A percentile compares a stretch with the other conserved stretches of the same genome.
phyloP scores from a whole-genome alignment of 2,797 vertebrate species.

The Tapera naevia region DNA sequence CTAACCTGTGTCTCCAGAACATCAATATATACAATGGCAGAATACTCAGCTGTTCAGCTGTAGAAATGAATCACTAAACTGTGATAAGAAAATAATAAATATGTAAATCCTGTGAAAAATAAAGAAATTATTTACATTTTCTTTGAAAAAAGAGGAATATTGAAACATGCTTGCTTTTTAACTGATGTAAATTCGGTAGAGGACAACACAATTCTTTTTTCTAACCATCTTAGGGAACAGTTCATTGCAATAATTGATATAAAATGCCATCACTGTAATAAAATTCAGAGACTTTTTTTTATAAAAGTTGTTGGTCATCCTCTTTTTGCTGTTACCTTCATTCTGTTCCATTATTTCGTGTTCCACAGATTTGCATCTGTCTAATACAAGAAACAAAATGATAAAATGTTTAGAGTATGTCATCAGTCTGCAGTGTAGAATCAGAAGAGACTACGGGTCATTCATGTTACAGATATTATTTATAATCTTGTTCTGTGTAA shows the following conservation, averaged over 20 bases:
- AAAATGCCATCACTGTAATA: constrained; percentile 95
- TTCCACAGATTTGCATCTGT: constrained; percentile 84
- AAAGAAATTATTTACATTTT: constrained; percentile 86
- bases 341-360: constrained; percentile 81
- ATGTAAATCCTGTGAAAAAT: constrained; percentile 93
- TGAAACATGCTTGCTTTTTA: constrained; percentile 97
- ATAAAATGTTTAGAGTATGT: constrained; percentile 80
- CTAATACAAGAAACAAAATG: constrained; percentile 79
- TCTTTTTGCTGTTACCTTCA: constrained; percentile 87
- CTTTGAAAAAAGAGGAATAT: constrained; percentile 88
- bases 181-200: constrained; percentile 95
- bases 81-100: constrained; percentile 90
- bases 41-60: constrained; percentile 79
- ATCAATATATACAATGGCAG: constrained; percentile 79
- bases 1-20: constrained; percentile 82
- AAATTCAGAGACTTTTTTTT: constrained; percentile 82
- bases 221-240: constrained; percentile 96
- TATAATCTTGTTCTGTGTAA: constrained; percentile 83
- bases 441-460: constrained; percentile 77
- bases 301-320: constrained; percentile 86
- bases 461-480: constrained; percentile 79
- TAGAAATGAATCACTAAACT: constrained; percentile 86
- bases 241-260: constrained; percentile 99
- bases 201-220: constrained; percentile 94
- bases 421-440: constrained; percentile 79